A percentile compares a stretch with the other conserved stretches of the same genome.
phyloP scores from a whole-genome alignment of 2,113 vertebrate genomes.

The Todiramphus chloris region DNA sequence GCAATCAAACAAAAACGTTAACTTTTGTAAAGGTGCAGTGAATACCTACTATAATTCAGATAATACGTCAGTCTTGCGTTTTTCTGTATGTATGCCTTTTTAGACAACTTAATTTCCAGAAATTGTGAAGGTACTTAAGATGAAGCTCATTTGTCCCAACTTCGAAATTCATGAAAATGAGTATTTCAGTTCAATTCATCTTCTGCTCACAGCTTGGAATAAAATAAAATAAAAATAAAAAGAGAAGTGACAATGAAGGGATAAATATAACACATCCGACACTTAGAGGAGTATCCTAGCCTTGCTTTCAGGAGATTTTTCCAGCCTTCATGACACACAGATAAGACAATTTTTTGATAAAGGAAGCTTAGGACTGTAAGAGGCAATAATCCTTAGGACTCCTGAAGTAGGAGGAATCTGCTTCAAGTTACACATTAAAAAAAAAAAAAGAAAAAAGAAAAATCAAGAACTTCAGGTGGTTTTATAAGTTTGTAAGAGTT shows the following conservation, averaged over 20 bases:
- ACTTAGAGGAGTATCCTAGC: not conserved
- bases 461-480: not conserved
- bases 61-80: not conserved
- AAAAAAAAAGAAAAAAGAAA: not conserved
- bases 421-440: not conserved
- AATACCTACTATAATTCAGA: not conserved
- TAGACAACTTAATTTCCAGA: not conserved
- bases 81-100: not conserved
- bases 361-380: not conserved
- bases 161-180: not conserved
- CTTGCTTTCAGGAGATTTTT: not conserved
- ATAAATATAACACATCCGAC: not conserved
- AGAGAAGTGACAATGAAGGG: not conserved
- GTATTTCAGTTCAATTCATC: not conserved
- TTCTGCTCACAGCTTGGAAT: not conserved
- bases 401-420: not conserved
- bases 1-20: slow-evolving; percentile 50
- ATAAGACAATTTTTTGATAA: not conserved
- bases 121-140: not conserved
- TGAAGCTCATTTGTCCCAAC: not conserved
- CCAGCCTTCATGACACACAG: not conserved
- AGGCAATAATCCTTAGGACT: not conserved
- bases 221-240: not conserved
- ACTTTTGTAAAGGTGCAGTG: slow-evolving; percentile 7
- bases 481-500: not conserved